These are phyloP conservation scores for Atherix ibis DNA, from an alignment of 2,888 invertebrate genomes.

Conservation along the genomic window DNA sequence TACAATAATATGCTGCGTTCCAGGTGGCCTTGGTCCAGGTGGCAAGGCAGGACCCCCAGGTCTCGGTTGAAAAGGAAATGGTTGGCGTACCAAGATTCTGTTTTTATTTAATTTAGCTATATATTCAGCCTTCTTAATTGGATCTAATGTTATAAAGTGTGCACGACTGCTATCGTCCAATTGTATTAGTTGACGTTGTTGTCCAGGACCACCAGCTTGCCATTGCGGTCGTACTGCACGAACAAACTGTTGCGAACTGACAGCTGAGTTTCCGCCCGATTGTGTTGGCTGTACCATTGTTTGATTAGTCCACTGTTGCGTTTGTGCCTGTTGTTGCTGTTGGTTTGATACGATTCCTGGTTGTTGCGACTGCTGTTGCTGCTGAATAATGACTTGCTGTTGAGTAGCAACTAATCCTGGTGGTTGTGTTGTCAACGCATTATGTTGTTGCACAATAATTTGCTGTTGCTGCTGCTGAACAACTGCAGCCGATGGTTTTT, in stretches of 20 bases:
- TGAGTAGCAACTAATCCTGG: conserved; percentile 20
- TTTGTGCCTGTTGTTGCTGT: conserved; percentile 40
- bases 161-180: conserved; percentile 71
- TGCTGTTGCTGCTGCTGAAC: conserved; percentile 17
- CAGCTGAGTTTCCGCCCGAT: conserved; percentile 16
- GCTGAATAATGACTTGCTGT: conserved; percentile 46
- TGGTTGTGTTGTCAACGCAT: conserved; percentile 31
- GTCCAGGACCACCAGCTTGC: conserved; percentile 19
- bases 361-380: conserved; percentile 32
- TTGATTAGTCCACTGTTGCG: conserved; percentile 19
- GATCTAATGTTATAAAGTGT: conserved; percentile 66
- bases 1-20: conserved; percentile 47
- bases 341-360: conserved; percentile 20
- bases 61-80: conserved; percentile 32
- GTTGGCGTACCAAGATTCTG: conserved; percentile 39
- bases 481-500: conserved; percentile 21
- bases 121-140: conserved; percentile 62
- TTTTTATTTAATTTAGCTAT: conserved; percentile 55
- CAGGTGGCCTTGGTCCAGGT: conserved; percentile 31
- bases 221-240: conserved; percentile 18
- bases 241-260: conserved; percentile 14
- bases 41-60: conserved; percentile 33
- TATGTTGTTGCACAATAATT: conserved; percentile 29
- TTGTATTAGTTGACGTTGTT: conserved; percentile 56
- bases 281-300: conserved; percentile 34